A percentile compares a stretch with the other conserved stretches of the same genome.
phyloP scores from a whole-genome alignment of 2,113 vertebrate species.

The Centropus bengalensis region DNA sequence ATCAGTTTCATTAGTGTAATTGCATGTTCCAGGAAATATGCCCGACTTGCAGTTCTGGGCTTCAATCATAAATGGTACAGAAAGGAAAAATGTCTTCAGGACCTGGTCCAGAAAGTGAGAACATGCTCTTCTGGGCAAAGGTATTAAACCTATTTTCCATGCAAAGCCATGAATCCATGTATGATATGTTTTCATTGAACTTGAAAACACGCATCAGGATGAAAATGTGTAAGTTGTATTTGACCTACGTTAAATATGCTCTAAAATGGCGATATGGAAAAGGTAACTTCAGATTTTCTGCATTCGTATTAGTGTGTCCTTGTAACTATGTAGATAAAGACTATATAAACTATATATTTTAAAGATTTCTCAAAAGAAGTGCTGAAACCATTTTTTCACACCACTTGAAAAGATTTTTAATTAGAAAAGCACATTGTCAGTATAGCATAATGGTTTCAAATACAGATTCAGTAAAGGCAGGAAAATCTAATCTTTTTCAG shows the following conservation, averaged over 20 bases:
- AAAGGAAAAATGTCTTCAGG: background rate
- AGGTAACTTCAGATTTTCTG: background rate
- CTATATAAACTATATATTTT: too few species aligned
- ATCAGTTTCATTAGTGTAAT: background rate
- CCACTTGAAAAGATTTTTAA: constrained; percentile 28
- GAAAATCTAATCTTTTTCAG: constrained; percentile 20
- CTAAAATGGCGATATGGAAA: background rate
- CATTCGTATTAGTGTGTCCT: background rate
- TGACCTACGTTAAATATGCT: background rate
- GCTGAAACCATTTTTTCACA: constrained; percentile 23
- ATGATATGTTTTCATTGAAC: background rate
- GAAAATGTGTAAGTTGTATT: background rate
- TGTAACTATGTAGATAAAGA: background rate
- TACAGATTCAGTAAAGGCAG: constrained; percentile 46
- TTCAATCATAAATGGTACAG: background rate
- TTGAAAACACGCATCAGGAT: background rate
- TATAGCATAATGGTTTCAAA: constrained; percentile 38
- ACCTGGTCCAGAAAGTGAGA: background rate
- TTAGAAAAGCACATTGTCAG: constrained; percentile 20
- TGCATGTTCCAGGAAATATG: background rate
- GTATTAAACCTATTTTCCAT: background rate
- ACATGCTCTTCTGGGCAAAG: background rate
- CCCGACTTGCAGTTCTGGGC: background rate
- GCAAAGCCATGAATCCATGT: background rate
- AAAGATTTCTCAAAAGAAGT: background rate